Base-by-base conservation (phyloP, 64 coral and sea anemone genomes). In the Montipora capricornis region DNA sequence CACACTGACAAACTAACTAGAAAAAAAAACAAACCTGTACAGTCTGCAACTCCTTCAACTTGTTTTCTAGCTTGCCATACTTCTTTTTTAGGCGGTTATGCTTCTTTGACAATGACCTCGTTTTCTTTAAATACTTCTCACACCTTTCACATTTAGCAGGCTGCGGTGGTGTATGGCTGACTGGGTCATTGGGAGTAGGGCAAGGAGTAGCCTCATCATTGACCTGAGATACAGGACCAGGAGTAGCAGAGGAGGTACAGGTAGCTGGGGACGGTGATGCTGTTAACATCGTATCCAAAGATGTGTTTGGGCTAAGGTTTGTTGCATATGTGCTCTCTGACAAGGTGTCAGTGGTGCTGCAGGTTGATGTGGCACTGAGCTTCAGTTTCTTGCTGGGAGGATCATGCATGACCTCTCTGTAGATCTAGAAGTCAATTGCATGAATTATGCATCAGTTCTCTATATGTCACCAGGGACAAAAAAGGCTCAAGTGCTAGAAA, bases 21-120 rank as follows among this genome's bases (percentile, higher is more conserved):
- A 48, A 76, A 76, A 45, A 46, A 6, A 48, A 76, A 76, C 44
- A 76, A 76, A 76, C 74, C 74, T 76, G 44, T 11, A 76, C 74
- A 76, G 24, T 46, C 74, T 76, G 74, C 74, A 76, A 76, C 74
- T 76, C 74, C 44, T 76, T 76, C 74, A 76, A 76, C 74, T 76
- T 76, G 74, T 46, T 76, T 76, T 76, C 24, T 48, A 76, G 44
- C 74, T 46, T 76, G 4, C 9, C 4, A 76, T 76, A 76, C 52
- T 55, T 55, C 52, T 55, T 55, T 55, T 55, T 55, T 3, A 55
- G 52, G 6, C 52, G 52, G 52, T 55, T 55, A 55, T 55, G 52
- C 52, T 55, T 55, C 52, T 55, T 55, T 10, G 52, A 55, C 51
- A 55, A 29, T 76, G 74, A 47, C 74, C 74, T 6, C 12, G 6